phyloP scores from a whole-genome alignment of 1,140 invertebrate species.

The Ips typographus region DNA sequence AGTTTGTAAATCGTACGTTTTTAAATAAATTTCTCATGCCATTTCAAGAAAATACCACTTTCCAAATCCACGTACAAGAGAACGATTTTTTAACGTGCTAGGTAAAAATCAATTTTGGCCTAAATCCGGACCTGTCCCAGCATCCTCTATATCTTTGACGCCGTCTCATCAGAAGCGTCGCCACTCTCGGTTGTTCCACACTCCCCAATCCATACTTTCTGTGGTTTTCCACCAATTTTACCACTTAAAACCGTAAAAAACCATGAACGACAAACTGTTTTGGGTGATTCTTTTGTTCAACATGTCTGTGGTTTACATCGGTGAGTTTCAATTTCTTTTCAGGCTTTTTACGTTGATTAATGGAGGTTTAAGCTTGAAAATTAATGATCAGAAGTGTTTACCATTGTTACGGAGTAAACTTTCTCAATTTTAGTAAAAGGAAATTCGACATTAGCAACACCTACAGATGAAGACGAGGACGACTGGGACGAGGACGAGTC shows the following conservation, averaged over 20 bases:
- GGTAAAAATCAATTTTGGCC: too few relatives aligned
- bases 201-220: too few relatives aligned
- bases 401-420: too few relatives aligned
- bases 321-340: not conserved
- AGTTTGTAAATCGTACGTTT: too few relatives aligned
- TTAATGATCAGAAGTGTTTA: too few relatives aligned
- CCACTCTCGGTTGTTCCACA: conserved; percentile 10
- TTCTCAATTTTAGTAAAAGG: conserved; percentile 13
- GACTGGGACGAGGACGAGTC: conserved; percentile 59
- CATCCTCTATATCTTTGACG: conserved; percentile 27
- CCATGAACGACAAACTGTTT: not conserved
- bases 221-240: not conserved
- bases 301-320: not conserved
- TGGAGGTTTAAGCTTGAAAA: not conserved
- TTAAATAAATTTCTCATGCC: too few relatives aligned
- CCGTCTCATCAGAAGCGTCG: conserved; percentile 25
- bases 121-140: conserved; percentile 12
- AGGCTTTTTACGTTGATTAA: conserved; percentile 4
- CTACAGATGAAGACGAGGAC: conserved; percentile 64
- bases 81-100: too few relatives aligned
- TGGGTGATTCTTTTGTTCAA: not conserved
- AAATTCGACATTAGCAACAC: conserved; percentile 48
- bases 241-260: not conserved
- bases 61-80: too few relatives aligned
- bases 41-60: too few relatives aligned